Base-by-base conservation (phyloP, 35 echinoderm and acorn worm species). In the Apostichopus japonicus region DNA sequence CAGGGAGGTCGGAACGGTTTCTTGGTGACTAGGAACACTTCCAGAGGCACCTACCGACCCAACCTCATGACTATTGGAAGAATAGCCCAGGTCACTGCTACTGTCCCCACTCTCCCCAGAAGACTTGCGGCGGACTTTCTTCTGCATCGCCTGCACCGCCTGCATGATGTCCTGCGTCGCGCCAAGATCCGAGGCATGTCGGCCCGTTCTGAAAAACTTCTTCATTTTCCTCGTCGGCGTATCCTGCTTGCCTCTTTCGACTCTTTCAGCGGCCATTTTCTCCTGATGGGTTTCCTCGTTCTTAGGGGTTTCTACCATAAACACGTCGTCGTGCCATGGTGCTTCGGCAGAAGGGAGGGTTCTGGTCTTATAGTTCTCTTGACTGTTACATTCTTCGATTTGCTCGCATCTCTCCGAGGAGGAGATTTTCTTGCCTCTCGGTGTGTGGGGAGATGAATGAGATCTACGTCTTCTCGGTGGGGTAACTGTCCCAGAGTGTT, bases 61-160 rank as follows among this genome's bases (percentile, higher is more conserved):
- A 33, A 8, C 5, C 52, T 27, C 27, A 52, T 90, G 88, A 77
- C 65, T 55, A 51, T 22, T 78, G 53, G 67, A 77, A 11, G 88
- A 78, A 78, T 90, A 77, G 4, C 88, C 88, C 27, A 13, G 5
- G 55, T 90, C 88, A 51, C 27, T 90, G 24, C 65, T 33, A 77
- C 67, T 77, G 67, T 90, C 88, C 15, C 73, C 72, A 76, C 88
- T 90, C 17, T 55, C 88, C 10, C 88, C 88, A 19, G 88, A 90
- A 1, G 88, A 90, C 71, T 56, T 90, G 13, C 88, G 88, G 4
- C 88, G 65, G 10, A 78, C 88, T 51, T 90, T 90, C 67, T 72
- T 90, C 27, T 90, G 88, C 88, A 90, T 90, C 9, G 88, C 67
- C 72, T 90, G 88, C 27, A 90, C 88, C 5, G 67, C 88, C 15